Base-by-base conservation (phyloP, 2,888 invertebrate species). In the Acleris holmiana region DNA sequence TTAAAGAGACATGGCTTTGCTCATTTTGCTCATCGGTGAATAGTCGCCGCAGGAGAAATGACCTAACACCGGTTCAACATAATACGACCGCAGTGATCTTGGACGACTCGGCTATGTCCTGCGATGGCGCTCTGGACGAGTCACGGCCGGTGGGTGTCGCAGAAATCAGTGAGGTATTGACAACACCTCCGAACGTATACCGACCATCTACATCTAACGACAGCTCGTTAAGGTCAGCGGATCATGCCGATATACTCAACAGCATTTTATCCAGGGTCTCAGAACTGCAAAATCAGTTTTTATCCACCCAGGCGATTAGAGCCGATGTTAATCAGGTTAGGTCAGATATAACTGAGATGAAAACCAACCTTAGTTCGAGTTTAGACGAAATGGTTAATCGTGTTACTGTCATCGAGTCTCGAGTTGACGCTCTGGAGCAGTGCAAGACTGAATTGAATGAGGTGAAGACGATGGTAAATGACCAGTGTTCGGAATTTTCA, bases 241-340 rank as follows among this genome's bases (percentile, higher is more conserved):
- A 19, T 19, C 48, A 48, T 2, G 21, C 10, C 15, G 48, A 48
- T 21, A 19, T 48, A 21, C 21, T 48, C 1, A 48, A 21, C 21
- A 48, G 1, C 4, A 47, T 47, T 19, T 19, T 47, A 7, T 5
- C 18, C 1, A 47, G n/a, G 19, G 19, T 47, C 8, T 47, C 47
- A 8, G 19, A 47, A 7, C 47, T 47, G 3, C 47, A 48, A 48
- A 48, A 15, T 3, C 21, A 48, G 48, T 48, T 51, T 35, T 29
- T 35, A 7, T 29, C 51, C 8, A 29, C 35, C n/a, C 51, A 51
- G 29, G 35, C 35, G 0, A 51, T 51, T 10, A n/a, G 17, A 25
- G n/a, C 51, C 2, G 51, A 51, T 35, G 25, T 51, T 10, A 51
- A 29, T 35, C 51, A 51, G 17, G 18, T 51, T 10, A 51, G 19